Evolutionary conservation across 1,140 invertebrate species (phyloP).

Genomic region (Microplitis demolitor): DNA sequence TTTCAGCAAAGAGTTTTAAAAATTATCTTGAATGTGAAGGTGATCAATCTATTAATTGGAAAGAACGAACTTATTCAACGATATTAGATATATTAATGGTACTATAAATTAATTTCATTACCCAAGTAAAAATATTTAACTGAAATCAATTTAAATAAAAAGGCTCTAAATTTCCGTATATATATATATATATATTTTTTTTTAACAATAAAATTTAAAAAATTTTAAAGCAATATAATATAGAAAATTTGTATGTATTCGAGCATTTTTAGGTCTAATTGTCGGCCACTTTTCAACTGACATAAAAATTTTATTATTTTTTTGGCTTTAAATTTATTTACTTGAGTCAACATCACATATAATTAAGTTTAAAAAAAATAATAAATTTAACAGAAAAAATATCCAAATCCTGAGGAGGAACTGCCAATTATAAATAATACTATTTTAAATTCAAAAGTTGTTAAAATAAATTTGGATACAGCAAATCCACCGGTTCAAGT

Average conservation of each 20-base stretch:
- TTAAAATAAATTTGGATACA: slow-evolving; percentile 44
- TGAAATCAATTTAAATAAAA: no score
- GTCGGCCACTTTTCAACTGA: no score
- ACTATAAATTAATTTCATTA: slow-evolving; percentile 26
- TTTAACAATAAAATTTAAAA: no score
- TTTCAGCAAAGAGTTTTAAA: slow-evolving; percentile 62
- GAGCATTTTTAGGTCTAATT: no score
- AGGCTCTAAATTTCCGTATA: no score
- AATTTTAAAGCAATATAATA: no score
- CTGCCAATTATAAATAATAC: slow-evolving; percentile 47
- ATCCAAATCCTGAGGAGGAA: slow-evolving; percentile 34
- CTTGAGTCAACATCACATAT: not conserved
- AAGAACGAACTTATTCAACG: slow-evolving; percentile 64
- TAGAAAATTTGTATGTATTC: no score
- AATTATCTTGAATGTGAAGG: slow-evolving; percentile 68
- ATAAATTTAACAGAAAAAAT: slow-evolving; percentile 39
- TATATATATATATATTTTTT: no score
- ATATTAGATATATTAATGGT: slow-evolving; percentile 67
- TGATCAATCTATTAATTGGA: slow-evolving; percentile 67
- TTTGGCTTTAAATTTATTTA: not conserved
- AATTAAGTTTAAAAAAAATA: not conserved
- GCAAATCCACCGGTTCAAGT: slow-evolving; percentile 39
- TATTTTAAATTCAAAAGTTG: slow-evolving; percentile 48
- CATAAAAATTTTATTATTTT: not conserved
- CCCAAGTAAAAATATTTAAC: not conserved